Base-by-base conservation (phyloP, 2,888 invertebrate genomes). In the Patella caerulea region DNA sequence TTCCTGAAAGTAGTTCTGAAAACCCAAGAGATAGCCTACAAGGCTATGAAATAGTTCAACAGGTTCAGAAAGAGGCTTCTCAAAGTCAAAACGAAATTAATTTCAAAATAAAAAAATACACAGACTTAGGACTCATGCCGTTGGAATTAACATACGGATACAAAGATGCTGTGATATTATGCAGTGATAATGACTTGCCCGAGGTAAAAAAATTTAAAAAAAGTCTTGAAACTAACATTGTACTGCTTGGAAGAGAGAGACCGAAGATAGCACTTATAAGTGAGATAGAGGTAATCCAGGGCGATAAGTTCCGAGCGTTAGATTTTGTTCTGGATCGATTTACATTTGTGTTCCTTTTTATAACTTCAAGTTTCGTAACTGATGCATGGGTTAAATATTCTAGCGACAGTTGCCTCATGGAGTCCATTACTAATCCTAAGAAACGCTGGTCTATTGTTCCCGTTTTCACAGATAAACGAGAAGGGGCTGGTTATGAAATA, bases 361-460 rank as follows among this genome's bases (percentile, higher is more conserved):
- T 89, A 45, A 87, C 87, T 1, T 79, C 83, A 75, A 72, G 75
- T 14, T 88, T 89, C 75, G 82, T 83, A 34, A 75, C 79, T 52
- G 86, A 87, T 80, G 83, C 79, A 45, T 88, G 87, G 87, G 83
- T 82, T 54, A 83, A 81, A 45, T 82, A 87, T 77, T 84, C 85
- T 3, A 86, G 86, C 74, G 87, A 89, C 74, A 83, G 83, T 12
- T 86, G 87, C 72, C 79, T 89, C 19, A 87, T 87, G 85, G 82
- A 83, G 34, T 85, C 88, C 2, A 88, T 89, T 52, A 78, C 83
- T 45, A 84, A 87, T 72, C 74, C 79, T 29, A 81, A 85, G 0
- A 88, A 86, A 71, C 77, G 79, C 24, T 89, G 88, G 88, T 87
- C 86, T 81, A 87, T 88, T 9, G 88, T 89, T 11, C 88, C 88